Percentiles rank a stretch among this genome's conserved stretches.
These are phyloP conservation scores for Belgica antarctica DNA, from an alignment of 2,888 invertebrate genomes.

Conservation along the genomic window DNA sequence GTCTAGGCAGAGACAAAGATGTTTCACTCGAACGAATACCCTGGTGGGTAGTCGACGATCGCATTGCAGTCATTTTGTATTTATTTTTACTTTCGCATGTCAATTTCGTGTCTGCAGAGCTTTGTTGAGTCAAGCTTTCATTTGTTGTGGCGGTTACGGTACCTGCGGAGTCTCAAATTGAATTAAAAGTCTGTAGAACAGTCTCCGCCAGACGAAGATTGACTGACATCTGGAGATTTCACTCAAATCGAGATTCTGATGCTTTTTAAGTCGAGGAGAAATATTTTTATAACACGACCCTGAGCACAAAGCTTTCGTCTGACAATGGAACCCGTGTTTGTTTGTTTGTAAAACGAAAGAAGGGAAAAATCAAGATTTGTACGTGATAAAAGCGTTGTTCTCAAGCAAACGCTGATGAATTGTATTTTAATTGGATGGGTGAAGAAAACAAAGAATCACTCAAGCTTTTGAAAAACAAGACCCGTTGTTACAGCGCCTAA, in stretches of 20 bases:
- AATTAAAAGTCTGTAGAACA: conserved; percentile 9
- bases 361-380: conserved; percentile 32
- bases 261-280: too few species aligned
- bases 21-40: background rate
- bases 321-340: background rate
- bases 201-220: background rate
- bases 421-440: conserved; percentile 40
- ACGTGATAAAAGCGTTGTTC: conserved; percentile 33
- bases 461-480: background rate
- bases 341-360: too few species aligned
- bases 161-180: too few species aligned
- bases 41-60: background rate
- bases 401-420: conserved; percentile 41
- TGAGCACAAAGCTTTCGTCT: background rate
- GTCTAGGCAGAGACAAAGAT: background rate
- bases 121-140: too few species aligned
- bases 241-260: too few species aligned
- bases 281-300: background rate
- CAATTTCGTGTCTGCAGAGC: too few species aligned
- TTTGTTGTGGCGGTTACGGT: too few species aligned
- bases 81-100: background rate
- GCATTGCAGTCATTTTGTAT: background rate
- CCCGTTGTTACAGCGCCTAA: background rate
- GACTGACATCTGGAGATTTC: conserved; percentile 3
- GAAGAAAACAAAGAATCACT: conserved; percentile 31